Evolutionary conservation across 1,140 invertebrate genomes (phyloP).

Genomic region (Lasaia peninsularis): DNA sequence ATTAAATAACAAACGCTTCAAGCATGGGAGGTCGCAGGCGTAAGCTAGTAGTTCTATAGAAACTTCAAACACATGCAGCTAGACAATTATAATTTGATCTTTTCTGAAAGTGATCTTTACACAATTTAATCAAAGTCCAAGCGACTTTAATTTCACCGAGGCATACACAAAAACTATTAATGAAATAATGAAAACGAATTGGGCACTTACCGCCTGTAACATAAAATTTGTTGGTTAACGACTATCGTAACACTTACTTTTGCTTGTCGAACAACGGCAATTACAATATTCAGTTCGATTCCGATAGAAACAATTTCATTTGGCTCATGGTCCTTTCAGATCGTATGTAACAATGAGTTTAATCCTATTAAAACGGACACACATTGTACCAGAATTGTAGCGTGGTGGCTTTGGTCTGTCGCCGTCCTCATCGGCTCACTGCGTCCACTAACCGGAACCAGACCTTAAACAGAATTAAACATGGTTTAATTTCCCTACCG

Average conservation of each 20-base stretch:
- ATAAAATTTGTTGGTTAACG: constrained; percentile 14
- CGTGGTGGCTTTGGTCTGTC: constrained; percentile 72
- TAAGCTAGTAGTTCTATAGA: too few species aligned
- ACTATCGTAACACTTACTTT: constrained; percentile 22
- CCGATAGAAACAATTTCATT: constrained; percentile 66
- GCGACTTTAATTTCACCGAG: not conserved
- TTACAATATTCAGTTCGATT: constrained; percentile 51
- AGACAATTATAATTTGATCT: too few species aligned
- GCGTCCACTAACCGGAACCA: constrained; percentile 62
- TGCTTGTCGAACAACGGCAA: constrained; percentile 30
- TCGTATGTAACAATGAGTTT: constrained; percentile 74
- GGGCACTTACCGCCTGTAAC: not conserved
- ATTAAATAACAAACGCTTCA: too few species aligned
- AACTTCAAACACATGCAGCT: too few species aligned
- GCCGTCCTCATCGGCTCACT: constrained; percentile 59
- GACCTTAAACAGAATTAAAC: constrained; percentile 75
- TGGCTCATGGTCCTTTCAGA: constrained; percentile 63
- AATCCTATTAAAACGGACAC: constrained; percentile 75
- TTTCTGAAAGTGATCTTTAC: too few species aligned
- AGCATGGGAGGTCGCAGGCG: too few species aligned
- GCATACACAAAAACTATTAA: not conserved
- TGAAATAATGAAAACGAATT: constrained; percentile 10
- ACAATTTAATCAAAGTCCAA: too few species aligned
- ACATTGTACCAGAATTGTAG: constrained; percentile 73
- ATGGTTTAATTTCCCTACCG: constrained; percentile 72